Percentiles rank a stretch among this genome's conserved stretches.
These are phyloP conservation scores for Trimorus sp. DNA, from an alignment of 2,888 invertebrate genomes.

Conservation along the genomic window DNA sequence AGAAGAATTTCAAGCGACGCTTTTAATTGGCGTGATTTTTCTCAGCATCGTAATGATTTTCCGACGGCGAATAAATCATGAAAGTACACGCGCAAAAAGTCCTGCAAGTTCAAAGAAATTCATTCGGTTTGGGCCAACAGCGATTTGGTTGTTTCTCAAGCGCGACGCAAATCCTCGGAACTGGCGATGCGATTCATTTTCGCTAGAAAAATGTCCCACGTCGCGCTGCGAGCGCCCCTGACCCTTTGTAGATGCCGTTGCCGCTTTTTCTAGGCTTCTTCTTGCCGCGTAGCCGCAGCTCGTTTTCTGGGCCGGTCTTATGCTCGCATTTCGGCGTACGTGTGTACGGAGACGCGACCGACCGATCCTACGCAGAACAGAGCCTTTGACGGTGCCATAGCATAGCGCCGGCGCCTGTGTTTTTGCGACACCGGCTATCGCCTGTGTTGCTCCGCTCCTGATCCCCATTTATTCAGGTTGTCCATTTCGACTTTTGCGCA, in stretches of 20 bases:
- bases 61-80: too few relatives aligned
- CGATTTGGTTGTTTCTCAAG: constrained; percentile 53
- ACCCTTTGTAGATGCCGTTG: constrained; percentile 65
- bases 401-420: constrained; percentile 80
- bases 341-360: constrained; percentile 53
- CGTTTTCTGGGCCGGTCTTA: constrained; percentile 54
- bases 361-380: constrained; percentile 69
- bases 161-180: constrained; percentile 66
- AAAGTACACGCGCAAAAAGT: not conserved
- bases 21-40: too few relatives aligned
- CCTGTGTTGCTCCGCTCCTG: constrained; percentile 35
- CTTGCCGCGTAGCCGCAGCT: constrained; percentile 51
- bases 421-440: constrained; percentile 73
- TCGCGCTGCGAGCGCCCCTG: constrained; percentile 46
- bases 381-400: constrained; percentile 76
- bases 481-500: constrained; percentile 27
- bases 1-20: too few relatives aligned
- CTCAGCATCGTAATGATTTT: too few relatives aligned
- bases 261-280: constrained; percentile 64
- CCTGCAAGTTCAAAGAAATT: constrained; percentile 33
- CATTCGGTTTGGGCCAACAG: constrained; percentile 29
- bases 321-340: constrained; percentile 72
- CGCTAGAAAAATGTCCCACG: constrained; percentile 67
- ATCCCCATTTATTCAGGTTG: constrained; percentile 41
- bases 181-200: constrained; percentile 70